Base-by-base conservation (phyloP, 2,113 vertebrate genomes). In the Psilopsiagon aurifrons region DNA sequence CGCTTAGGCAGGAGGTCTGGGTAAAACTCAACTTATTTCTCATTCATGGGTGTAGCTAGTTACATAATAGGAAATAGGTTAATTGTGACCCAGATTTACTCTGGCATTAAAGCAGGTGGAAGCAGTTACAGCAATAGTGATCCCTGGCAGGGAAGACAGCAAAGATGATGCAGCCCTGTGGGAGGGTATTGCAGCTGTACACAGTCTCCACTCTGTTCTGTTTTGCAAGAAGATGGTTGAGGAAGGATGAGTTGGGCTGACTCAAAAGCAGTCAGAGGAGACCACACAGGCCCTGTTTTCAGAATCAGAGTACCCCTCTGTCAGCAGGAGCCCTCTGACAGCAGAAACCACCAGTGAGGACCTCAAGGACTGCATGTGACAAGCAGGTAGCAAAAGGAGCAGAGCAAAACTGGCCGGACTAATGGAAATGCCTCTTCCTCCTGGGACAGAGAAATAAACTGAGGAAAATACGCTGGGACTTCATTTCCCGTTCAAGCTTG, bases 81-180 rank as follows among this genome's bases (percentile, higher is more conserved):
- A 92, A 86, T 93, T 88, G 55, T 44, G 44, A 59, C 49, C 75
- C 49, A 54, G 43, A 90, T 93, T 87, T 88, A 52, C n/a, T 13
- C 64, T 80, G 83, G 44, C 59, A 77, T 57, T 83, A 86, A 91
- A 78, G 55, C 52, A 75, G 17, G 37, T 88, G 23, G 73, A 88
- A 91, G 93, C 54, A 87, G 55, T 49, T 84, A 11, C 10, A 74
- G 57, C 35, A 92, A 22, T 13, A 62, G 22, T 9, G 29, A n/a
- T 70, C n/a, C 41, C 51, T 95, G 55, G n/a, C 66, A 63, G 54
- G 47, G 25, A 51, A 90, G 63, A 47, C 17, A 79, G 67, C 19
- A 49, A 82, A 89, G 77, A 41, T 66, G 57, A 31, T 73, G 54
- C 28, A 77, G 79, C 35, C 83, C 25, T 79, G 20, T 11, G 59